Conservation (phyloP, 92 coral and sea anemone genomes). For the Desmophyllum pertusum region DNA sequence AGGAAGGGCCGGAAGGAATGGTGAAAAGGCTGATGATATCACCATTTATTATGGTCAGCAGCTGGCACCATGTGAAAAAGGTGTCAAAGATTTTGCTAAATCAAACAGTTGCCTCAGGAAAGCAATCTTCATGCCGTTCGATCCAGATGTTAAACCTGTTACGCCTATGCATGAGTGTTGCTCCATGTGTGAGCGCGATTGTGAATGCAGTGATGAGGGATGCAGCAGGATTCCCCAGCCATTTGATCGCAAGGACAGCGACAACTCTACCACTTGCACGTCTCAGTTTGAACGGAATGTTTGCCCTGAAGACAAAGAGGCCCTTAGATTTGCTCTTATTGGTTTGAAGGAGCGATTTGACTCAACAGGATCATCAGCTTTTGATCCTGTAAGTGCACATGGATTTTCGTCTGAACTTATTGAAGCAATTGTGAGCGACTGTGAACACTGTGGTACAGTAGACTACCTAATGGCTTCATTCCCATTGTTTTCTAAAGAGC, state of each 20-base stretch:
- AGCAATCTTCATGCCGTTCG: slow-evolving; percentile 12
- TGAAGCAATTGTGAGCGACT: slow-evolving; percentile 17
- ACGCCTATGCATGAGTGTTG: slow-evolving; percentile 32
- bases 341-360: slow-evolving; percentile 32
- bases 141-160: slow-evolving; percentile 29
- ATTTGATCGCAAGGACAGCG: slow-evolving; percentile 11
- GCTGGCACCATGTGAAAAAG: slow-evolving; percentile 19
- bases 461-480: neutral
- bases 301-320: slow-evolving; percentile 11
- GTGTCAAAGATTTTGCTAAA: slow-evolving; percentile 16
- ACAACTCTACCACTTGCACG: slow-evolving; percentile 4
- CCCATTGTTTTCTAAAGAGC: neutral
- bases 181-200: slow-evolving; percentile 32
- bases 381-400: slow-evolving; percentile 43
- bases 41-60: slow-evolving; percentile 46
- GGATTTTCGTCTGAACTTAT: slow-evolving; percentile 39
- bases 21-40: too few species aligned
- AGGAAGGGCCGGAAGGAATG: slow-evolving; percentile 35
- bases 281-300: slow-evolving; percentile 25
- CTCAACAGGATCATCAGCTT: neutral
- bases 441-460: neutral
- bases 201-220: slow-evolving; percentile 14
- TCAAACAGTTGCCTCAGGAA: slow-evolving; percentile 17
- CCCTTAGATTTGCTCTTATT: slow-evolving; percentile 21
- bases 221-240: slow-evolving; percentile 33